Evolutionary conservation across 2,113 vertebrate genomes (phyloP).

Genomic region (Spea multiplicata): DNA sequence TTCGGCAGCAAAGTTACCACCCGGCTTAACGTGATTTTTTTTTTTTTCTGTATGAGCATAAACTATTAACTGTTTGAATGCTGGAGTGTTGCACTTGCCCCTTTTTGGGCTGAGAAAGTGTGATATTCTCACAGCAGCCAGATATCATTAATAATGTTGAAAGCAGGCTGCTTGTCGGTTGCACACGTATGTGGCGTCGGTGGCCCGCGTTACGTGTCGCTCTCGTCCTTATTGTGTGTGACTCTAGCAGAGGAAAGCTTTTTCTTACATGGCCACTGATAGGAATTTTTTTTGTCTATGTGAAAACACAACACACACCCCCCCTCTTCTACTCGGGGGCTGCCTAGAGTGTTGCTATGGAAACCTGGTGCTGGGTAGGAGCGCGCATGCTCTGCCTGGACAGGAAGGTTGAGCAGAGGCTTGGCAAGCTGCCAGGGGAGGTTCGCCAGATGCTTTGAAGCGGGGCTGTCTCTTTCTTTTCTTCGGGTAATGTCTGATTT

Average conservation of each 20-base stretch:
- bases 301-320: background rate
- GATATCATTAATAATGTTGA: no score
- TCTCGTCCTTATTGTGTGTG: conserved; percentile 10
- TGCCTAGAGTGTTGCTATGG: conserved; percentile 75
- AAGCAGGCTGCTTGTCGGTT: no score
- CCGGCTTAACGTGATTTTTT: no score
- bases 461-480: conserved; percentile 70
- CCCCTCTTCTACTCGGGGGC: conserved; percentile 63
- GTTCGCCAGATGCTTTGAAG: conserved; percentile 74
- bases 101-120: no score
- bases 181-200: no score
- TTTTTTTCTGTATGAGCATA: no score
- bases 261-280: conserved; percentile 20
- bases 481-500: conserved; percentile 70
- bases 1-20: no score
- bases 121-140: no score
- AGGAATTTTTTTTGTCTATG: conserved; percentile 35
- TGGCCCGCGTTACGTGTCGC: no score
- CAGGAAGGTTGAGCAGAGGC: conserved; percentile 70
- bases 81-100: no score
- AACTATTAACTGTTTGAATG: no score
- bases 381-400: conserved; percentile 66
- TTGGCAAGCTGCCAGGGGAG: conserved; percentile 76
- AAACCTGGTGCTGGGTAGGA: conserved; percentile 67
- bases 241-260: no score